Percentiles rank a stretch among this genome's conserved stretches.
These are phyloP conservation scores for Bursaphelenchus mucronatus DNA, from an alignment of 1,140 invertebrate species.

Conservation along the genomic window DNA sequence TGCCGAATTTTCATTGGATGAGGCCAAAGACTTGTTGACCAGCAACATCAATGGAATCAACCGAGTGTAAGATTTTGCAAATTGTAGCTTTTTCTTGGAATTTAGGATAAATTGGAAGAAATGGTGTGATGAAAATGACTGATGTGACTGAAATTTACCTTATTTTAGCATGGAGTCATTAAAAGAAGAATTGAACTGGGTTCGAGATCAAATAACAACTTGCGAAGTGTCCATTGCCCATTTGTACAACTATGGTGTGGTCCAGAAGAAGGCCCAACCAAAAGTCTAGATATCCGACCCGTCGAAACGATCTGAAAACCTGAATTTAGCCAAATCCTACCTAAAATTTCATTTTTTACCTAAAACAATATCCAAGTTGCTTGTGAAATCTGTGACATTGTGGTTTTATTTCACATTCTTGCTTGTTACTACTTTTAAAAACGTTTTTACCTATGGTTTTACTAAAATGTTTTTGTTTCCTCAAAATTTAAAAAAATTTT, in stretches of 20 bases:
- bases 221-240: slow-evolving; percentile 80
- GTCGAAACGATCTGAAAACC: no score
- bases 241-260: slow-evolving; percentile 53
- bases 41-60: slow-evolving; percentile 19
- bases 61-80: slow-evolving; percentile 14
- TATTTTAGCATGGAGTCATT: slow-evolving; percentile 68
- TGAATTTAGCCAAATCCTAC: no score
- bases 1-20: slow-evolving; percentile 17
- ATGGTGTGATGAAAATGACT: not conserved
- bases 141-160: not conserved
- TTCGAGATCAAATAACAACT: slow-evolving; percentile 90
- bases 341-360: no score
- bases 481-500: no score
- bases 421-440: no score
- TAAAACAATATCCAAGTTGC: no score
- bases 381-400: no score
- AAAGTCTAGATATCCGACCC: no score
- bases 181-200: slow-evolving; percentile 84
- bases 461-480: no score
- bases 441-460: no score
- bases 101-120: not conserved
- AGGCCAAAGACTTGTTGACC: slow-evolving; percentile 22
- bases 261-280: slow-evolving; percentile 13
- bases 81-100: slow-evolving; percentile 3
- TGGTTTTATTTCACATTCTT: no score